Conservation (phyloP, 2,113 vertebrate genomes). For the Oreochromis tanganicae region DNA sequence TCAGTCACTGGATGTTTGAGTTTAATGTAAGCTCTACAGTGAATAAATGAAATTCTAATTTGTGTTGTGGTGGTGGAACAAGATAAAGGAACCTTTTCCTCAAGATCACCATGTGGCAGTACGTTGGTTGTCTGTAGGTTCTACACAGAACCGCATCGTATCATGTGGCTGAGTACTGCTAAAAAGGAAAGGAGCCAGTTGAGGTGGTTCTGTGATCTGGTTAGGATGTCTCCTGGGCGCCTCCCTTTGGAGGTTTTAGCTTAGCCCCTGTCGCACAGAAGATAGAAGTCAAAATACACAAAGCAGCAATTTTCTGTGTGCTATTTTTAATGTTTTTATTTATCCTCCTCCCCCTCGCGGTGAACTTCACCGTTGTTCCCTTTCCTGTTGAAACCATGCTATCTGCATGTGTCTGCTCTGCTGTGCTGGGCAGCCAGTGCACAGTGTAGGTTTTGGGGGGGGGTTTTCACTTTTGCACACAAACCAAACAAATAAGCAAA, state of each 20-base stretch:
- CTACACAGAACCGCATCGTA: background rate
- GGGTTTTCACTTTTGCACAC: background rate
- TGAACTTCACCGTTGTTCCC: background rate
- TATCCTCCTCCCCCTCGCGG: background rate
- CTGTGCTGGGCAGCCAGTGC: background rate
- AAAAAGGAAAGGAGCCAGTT: background rate
- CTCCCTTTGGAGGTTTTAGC: background rate
- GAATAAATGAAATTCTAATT: background rate
- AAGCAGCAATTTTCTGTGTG: background rate
- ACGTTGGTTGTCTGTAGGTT: background rate
- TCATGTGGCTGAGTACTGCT: background rate
- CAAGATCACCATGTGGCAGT: background rate
- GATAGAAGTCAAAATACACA: no score
- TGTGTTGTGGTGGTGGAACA: background rate
- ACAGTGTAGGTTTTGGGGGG: background rate
- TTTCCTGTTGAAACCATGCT: background rate
- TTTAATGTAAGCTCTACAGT: background rate
- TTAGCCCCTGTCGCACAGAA: background rate
- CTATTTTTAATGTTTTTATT: background rate
- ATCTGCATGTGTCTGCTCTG: background rate
- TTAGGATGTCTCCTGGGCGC: background rate
- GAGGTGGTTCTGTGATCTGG: background rate
- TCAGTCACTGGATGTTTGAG: background rate
- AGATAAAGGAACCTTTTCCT: background rate
- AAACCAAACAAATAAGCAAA: background rate